These are phyloP conservation scores for Parotocinclus haroldoi DNA, from an alignment of 2,797 vertebrate genomes.

Conservation along the genomic window DNA sequence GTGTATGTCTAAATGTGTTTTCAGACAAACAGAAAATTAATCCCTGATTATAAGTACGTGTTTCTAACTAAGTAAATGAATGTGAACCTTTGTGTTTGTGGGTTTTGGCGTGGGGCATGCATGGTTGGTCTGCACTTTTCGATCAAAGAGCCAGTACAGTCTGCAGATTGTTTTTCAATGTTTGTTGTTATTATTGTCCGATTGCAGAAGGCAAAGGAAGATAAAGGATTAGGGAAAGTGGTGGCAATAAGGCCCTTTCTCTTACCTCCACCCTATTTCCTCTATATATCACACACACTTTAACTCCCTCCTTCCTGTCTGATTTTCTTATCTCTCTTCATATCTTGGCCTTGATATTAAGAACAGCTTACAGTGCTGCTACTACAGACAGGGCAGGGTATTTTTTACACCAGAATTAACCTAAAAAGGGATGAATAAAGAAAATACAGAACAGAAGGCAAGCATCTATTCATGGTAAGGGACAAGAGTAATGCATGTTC, in stretches of 20 bases:
- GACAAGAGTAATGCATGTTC: too few relatives aligned
- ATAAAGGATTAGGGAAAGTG: conserved; percentile 33
- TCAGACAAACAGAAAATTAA: too few relatives aligned
- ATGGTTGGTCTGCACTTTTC: conserved; percentile 39
- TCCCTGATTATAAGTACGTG: background rate
- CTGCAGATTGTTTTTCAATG: conserved; percentile 32
- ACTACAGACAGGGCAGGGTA: conserved; percentile 3
- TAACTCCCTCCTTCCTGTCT: conserved; percentile 31
- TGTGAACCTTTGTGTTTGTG: background rate
- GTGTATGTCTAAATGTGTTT: too few relatives aligned
- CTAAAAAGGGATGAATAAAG: too few relatives aligned
- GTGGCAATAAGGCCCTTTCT: conserved; percentile 6
- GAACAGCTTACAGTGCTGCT: conserved; percentile 28
- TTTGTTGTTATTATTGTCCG: conserved; percentile 38
- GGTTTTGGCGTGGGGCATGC: conserved; percentile 6
- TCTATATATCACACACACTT: background rate
- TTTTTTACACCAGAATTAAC: too few relatives aligned
- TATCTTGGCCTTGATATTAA: conserved; percentile 33
- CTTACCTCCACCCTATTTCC: conserved; percentile 5
- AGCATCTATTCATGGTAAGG: too few relatives aligned
- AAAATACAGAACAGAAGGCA: too few relatives aligned
- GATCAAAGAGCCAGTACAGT: conserved; percentile 36
- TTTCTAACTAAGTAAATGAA: too few relatives aligned
- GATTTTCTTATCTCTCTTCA: conserved; percentile 22
- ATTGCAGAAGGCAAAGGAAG: conserved; percentile 37